A percentile compares a stretch with the other conserved stretches of the same genome.
These are phyloP conservation scores for Isichthys henryi DNA, from an alignment of 2,113 vertebrate genomes.

Conservation along the genomic window DNA sequence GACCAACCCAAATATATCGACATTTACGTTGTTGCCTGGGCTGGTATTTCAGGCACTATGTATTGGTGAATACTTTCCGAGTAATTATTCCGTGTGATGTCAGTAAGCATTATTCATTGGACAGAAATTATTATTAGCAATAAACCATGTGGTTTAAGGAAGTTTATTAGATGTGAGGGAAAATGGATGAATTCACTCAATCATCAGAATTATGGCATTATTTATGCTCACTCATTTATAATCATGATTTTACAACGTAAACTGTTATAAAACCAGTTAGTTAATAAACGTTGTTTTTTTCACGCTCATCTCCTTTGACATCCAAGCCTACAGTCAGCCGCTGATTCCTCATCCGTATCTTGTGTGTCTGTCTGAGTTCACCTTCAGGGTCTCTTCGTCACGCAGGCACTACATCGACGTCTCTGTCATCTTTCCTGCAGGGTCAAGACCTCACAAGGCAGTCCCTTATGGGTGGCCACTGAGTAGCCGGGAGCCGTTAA, in stretches of 20 bases:
- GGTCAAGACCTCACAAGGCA: not conserved
- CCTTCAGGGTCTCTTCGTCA: not conserved
- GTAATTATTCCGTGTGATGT: not conserved
- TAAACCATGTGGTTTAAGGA: not conserved
- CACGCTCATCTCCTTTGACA: not conserved
- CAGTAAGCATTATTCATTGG: not conserved
- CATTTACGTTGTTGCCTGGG: not conserved
- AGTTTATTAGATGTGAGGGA: not conserved
- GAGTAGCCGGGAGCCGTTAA: not conserved
- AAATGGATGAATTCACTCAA: not conserved
- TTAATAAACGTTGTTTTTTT: not conserved
- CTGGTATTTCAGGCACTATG: not conserved
- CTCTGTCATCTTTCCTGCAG: not conserved
- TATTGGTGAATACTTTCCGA: not conserved
- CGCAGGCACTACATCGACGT: not conserved
- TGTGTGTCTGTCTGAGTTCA: too few species aligned
- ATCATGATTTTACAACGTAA: not conserved
- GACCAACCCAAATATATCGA: not conserved
- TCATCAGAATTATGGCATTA: not conserved
- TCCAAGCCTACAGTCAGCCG: not conserved
- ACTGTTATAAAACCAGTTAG: not conserved
- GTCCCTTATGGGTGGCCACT: not conserved
- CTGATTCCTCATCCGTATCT: not conserved
- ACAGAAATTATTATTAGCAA: not conserved
- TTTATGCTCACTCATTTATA: not conserved